phyloP scores from a whole-genome alignment of 2,113 vertebrate species.

The Microtus richardsoni region DNA sequence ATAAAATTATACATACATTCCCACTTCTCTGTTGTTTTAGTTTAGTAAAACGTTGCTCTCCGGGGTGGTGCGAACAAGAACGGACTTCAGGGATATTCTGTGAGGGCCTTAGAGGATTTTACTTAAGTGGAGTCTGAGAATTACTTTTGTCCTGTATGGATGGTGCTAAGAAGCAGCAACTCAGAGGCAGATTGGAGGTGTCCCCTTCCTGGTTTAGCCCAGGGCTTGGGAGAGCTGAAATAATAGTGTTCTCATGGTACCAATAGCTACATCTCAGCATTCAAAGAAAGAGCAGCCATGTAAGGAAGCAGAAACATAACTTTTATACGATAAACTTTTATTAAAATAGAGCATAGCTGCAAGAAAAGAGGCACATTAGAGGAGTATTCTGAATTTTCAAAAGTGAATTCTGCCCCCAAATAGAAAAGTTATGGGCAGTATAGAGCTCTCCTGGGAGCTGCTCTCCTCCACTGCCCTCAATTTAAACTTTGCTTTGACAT shows the following conservation, averaged over 20 bases:
- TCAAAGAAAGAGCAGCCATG: background rate
- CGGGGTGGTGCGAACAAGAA: background rate
- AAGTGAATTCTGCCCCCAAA: conserved; percentile 23
- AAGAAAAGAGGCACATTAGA: background rate
- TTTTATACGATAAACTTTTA: background rate
- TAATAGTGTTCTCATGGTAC: background rate
- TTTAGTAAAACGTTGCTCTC: conserved; percentile 31
- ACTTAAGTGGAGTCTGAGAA: conserved; percentile 43
- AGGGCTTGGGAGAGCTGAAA: conserved; percentile 10
- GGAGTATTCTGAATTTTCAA: background rate
- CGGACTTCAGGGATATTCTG: background rate
- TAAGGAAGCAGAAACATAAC: conserved; percentile 2
- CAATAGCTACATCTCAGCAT: background rate
- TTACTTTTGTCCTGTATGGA: background rate
- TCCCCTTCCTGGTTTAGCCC: background rate
- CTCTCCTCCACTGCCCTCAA: background rate
- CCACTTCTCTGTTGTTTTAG: conserved; percentile 1
- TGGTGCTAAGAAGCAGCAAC: background rate
- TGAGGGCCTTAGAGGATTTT: conserved; percentile 16
- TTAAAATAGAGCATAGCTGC: background rate
- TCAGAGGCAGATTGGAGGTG: conserved; percentile 27
- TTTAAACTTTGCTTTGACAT: conserved; percentile 36
- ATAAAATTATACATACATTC: background rate
- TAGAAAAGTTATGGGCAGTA: background rate
- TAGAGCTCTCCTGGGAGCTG: background rate